Percentiles rank a stretch among this genome's conserved stretches.
These are phyloP conservation scores for Platyscapa corneri DNA, from an alignment of 1,140 invertebrate species.

Conservation along the genomic window DNA sequence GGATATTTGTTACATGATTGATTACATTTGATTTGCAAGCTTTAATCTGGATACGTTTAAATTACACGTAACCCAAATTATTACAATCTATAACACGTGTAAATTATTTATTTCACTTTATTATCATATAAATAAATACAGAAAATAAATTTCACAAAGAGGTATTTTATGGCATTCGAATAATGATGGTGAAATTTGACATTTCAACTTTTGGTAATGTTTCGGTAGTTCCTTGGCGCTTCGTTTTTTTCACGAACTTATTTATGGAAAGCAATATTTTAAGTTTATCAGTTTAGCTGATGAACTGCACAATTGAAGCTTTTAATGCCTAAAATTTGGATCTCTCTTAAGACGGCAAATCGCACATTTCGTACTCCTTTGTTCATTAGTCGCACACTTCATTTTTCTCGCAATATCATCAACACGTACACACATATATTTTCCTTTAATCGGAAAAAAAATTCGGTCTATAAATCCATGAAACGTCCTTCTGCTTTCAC, in stretches of 20 bases:
- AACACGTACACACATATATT: neutral
- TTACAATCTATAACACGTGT: neutral
- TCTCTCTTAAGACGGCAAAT: neutral
- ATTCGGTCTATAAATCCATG: conserved; percentile 39
- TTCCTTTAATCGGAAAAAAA: conserved; percentile 16
- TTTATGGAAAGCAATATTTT: no score
- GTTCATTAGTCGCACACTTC: no score
- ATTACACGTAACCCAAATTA: no score
- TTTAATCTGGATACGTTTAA: neutral
- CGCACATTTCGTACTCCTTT: neutral
- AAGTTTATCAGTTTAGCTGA: no score
- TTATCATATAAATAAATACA: neutral
- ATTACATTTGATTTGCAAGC: neutral
- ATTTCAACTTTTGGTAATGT: no score
- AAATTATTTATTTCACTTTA: neutral
- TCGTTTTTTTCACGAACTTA: no score
- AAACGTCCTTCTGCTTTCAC: conserved; percentile 41
- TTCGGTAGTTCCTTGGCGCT: no score
- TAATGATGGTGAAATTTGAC: neutral
- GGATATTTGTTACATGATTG: neutral
- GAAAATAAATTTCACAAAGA: neutral
- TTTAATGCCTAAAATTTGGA: neutral
- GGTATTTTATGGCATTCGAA: neutral
- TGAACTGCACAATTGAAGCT: no score
- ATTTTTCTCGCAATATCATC: neutral